phyloP scores from a whole-genome alignment of 2,888 invertebrate genomes.

The Yponomeuta evonymella region DNA sequence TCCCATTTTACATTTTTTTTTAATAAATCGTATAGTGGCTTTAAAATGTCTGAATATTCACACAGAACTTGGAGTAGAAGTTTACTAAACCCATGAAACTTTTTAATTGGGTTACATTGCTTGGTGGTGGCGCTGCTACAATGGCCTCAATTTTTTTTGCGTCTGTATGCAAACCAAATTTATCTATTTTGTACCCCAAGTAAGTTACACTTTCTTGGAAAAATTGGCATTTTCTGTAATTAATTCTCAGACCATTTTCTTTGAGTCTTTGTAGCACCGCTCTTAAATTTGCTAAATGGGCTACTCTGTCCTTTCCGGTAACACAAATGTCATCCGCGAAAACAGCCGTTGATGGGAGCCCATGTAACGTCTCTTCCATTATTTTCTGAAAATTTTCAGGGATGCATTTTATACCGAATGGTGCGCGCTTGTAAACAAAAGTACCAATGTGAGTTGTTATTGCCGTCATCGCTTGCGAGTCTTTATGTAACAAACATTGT shows the following conservation, averaged over 20 bases:
- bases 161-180: too few relatives aligned
- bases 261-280: conserved; percentile 17
- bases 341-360: conserved; percentile 23
- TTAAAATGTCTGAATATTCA: conserved; percentile 2
- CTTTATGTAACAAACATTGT: conserved; percentile 22
- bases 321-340: conserved; percentile 29
- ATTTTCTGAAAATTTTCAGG: conserved; percentile 31
- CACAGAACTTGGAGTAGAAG: too few relatives aligned
- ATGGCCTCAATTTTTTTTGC: too few relatives aligned
- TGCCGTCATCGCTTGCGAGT: conserved; percentile 26
- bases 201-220: conserved; percentile 25
- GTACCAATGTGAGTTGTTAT: conserved; percentile 28
- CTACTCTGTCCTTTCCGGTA: conserved; percentile 18
- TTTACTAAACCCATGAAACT: too few relatives aligned
- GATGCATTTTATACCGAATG: conserved; percentile 20
- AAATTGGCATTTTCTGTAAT: conserved; percentile 25
- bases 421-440: conserved; percentile 20
- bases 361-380: conserved; percentile 27
- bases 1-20: conserved; percentile 9
- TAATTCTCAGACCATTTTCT: conserved; percentile 20
- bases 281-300: conserved; percentile 23
- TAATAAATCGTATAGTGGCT: conserved; percentile 12
- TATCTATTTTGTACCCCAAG: conserved; percentile 3
- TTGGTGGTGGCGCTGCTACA: too few relatives aligned
- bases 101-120: too few relatives aligned